phyloP scores from a whole-genome alignment of 1,140 invertebrate genomes.

The Euborellia annulipes region DNA sequence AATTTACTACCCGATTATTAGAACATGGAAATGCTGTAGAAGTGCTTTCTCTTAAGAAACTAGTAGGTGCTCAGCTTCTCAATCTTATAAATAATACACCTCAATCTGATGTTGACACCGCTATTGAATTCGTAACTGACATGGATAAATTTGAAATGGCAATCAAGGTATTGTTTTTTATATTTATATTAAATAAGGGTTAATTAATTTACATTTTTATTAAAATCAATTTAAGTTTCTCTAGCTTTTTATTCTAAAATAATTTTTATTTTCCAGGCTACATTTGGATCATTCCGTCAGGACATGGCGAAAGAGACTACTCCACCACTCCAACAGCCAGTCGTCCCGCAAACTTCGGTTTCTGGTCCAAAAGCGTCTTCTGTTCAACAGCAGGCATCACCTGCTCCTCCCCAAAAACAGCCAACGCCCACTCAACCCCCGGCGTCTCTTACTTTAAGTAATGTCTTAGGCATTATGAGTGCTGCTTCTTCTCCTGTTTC shows the following conservation, averaged over 20 bases:
- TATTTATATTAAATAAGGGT: too few relatives aligned
- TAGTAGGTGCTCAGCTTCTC: slow-evolving; percentile 55
- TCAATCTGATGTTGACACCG: slow-evolving; percentile 57
- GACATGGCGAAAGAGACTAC: slow-evolving; percentile 26
- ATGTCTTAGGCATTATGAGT: too few relatives aligned
- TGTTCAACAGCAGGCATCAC: too few relatives aligned
- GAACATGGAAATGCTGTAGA: slow-evolving; percentile 69
- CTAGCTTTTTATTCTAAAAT: too few relatives aligned
- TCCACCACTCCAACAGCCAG: background rate
- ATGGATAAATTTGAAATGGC: slow-evolving; percentile 55
- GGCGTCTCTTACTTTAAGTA: too few relatives aligned
- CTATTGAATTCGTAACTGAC: slow-evolving; percentile 69
- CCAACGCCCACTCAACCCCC: too few relatives aligned
- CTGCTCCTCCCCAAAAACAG: too few relatives aligned
- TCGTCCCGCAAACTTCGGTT: too few relatives aligned
- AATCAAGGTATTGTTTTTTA: slow-evolving; percentile 30
- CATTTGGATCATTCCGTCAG: slow-evolving; percentile 53
- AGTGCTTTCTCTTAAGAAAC: slow-evolving; percentile 61
- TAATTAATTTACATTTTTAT: too few relatives aligned
- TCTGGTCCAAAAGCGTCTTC: too few relatives aligned
- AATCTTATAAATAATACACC: slow-evolving; percentile 64
- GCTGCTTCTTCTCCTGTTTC: slow-evolving; percentile 32
- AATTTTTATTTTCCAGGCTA: slow-evolving; percentile 33
- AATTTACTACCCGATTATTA: slow-evolving; percentile 60
- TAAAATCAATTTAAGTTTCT: too few relatives aligned